Evolutionary conservation across 2,113 vertebrate species (phyloP).

Genomic region (Callorhinus ursinus): DNA sequence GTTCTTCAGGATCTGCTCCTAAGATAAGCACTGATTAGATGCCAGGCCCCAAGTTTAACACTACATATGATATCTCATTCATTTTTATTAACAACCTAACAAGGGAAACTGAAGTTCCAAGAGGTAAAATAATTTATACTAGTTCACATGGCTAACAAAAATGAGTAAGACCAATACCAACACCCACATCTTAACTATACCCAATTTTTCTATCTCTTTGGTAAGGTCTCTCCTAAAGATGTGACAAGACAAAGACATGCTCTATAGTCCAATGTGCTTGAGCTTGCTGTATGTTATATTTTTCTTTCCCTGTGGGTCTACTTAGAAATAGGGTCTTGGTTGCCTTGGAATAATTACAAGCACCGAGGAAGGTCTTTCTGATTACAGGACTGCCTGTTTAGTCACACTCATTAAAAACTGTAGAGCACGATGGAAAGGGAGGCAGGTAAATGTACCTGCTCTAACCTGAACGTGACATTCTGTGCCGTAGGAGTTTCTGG

Average conservation of each 20-base stretch:
- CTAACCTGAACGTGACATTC: background rate
- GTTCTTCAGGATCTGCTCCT: background rate
- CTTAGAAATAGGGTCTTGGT: background rate
- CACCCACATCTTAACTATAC: background rate
- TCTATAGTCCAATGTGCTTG: background rate
- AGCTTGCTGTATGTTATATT: background rate
- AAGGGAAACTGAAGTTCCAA: background rate
- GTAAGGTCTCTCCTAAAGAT: background rate
- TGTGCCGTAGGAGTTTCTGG: background rate
- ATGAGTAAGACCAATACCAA: background rate
- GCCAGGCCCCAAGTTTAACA: background rate
- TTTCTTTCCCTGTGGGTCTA: background rate
- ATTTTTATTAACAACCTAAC: background rate
- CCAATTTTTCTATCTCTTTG: background rate
- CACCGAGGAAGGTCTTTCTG: background rate
- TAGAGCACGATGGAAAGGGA: background rate
- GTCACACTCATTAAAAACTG: background rate
- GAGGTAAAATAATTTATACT: background rate
- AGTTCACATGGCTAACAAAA: background rate
- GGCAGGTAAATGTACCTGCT: background rate
- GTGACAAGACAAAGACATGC: background rate
- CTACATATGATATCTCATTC: background rate
- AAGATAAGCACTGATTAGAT: background rate
- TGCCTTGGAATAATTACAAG: background rate
- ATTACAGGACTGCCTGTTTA: background rate